phyloP scores from a whole-genome alignment of 2,888 invertebrate species.

The Drosophila kanekoi region DNA sequence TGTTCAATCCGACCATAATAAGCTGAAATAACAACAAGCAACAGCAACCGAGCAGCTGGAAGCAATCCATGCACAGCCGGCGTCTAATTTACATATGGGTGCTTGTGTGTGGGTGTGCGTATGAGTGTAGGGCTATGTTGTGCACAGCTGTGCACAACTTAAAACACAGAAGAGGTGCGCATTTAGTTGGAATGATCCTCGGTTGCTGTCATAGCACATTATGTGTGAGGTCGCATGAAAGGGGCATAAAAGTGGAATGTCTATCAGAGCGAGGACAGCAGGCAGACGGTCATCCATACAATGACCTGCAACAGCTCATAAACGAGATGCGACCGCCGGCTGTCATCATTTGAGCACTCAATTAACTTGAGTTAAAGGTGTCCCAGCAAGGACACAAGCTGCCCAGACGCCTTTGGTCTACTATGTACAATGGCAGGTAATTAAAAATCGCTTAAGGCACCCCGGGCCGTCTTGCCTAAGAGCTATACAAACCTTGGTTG shows the following conservation, averaged over 20 bases:
- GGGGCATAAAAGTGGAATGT: conserved; percentile 7
- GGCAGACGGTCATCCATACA: conserved; percentile 2
- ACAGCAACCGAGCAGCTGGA: conserved; percentile 24
- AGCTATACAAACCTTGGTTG: conserved; percentile 20
- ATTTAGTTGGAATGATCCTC: conserved; percentile 25
- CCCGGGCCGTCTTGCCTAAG: neutral
- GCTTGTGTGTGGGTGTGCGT: neutral
- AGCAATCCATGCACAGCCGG: conserved; percentile 55
- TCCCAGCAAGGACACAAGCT: conserved; percentile 17
- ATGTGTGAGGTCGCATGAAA: neutral
- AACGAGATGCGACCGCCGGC: conserved; percentile 4
- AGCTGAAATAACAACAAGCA: conserved; percentile 20
- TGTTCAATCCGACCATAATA: conserved; percentile 27
- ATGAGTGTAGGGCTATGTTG: conserved; percentile 10
- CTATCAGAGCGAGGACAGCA: conserved; percentile 8
- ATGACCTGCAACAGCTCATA: conserved; percentile 23
- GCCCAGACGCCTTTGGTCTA: conserved; percentile 16
- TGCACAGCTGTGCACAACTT: conserved; percentile 50
- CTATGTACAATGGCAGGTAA: conserved; percentile 63
- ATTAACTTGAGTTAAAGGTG: conserved; percentile 45
- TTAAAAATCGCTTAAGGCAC: conserved; percentile 73
- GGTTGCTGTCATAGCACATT: conserved; percentile 32
- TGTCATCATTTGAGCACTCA: conserved; percentile 47
- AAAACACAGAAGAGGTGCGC: conserved; percentile 36
- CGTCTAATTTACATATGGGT: conserved; percentile 60